Base-by-base conservation (phyloP, 2,888 invertebrate genomes). In the Orgyia antiqua region DNA sequence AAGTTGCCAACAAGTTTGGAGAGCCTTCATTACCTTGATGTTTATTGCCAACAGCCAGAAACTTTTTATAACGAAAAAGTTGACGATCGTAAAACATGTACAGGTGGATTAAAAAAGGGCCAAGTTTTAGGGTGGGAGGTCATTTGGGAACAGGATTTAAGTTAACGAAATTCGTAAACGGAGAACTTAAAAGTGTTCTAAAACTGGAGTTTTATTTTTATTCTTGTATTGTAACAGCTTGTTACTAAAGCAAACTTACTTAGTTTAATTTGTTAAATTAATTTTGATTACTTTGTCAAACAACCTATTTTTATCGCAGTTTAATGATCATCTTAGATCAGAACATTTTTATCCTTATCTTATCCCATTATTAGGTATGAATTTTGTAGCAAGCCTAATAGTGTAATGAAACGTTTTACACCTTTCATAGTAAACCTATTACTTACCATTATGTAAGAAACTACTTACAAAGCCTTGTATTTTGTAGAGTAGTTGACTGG, bases 11-110 rank as follows among this genome's bases (percentile, higher is more conserved):
- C 12, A 6, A 49, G 63, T 64, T 70, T 70, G 63, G 61, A 54
- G 30, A 49, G 43, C 44, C 36, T 51, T 57, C 59, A 62, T 68
- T 65, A 65, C 41, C 44, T 45, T 51, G 52, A 71, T 72, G 72
- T 72, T 73, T 71, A 73, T 69, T 63, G 56, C 58, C 38, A 47
- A 36, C 26, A 29, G 25, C 33, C 26, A 18, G 25, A 68, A 80
- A 78, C 63, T 78, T 80, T 77, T 27, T 76, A 68, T 64, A 69
- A 41, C 65, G 65, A 49, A 64, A 79, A 80, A 79, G 70, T 80
- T 77, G 67, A 72, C 63, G 68, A 59, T 72, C 79, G 61, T 82
- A 77, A 80, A 82, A 79, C 72, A 68, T 62, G 77, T 68, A 63
- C 71, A 69, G 73, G 69, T 70, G 76, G 79, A 79, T 80, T 79